Base-by-base conservation (phyloP, 2,113 vertebrate genomes). In the Sarotherodon lohbergeri region DNA sequence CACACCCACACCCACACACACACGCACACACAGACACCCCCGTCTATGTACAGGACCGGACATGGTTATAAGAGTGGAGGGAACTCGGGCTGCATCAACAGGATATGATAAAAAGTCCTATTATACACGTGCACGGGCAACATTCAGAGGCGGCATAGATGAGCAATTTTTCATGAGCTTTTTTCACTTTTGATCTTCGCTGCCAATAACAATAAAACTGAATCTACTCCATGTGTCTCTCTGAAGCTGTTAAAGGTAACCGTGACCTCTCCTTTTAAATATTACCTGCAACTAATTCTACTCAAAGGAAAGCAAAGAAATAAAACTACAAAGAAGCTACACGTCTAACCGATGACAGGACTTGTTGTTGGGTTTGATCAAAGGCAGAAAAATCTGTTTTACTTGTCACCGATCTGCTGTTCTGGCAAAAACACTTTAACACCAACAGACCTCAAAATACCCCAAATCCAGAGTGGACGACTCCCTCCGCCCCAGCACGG, bases 21-120 rank as follows among this genome's bases (percentile, higher is more conserved):
- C 39, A 36, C 22, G 16, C 39, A 24, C n/a, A 66, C 3, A 17
- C 48, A 27, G n/a, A 80, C 11, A 41, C 9, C 7, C 12, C 63
- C 4, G 68, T 83, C 54, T 9, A 4, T 73, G 61, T 13, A 16
- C n/a, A 84, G 76, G 71, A 24, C 79, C 68, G 87, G 89, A 92
- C 54, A 39, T 14, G 7, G 22, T 14, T 59, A 22, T 88, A 80
- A 46, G 50, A 56, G 68, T 6, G 27, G 24, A 68, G 84, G 86
- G 88, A 91, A 87, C 85, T 89, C 57, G 32, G 48, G 17, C 71
- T 78, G 2, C 3, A 89, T 94, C 90, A 95, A 93, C 93, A 94
- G 94, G 93, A 95, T 91, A 50, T 89, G 86, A 94, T 80, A 59
- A 68, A 83, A 89, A 86, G 85, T 89, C 89, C 86, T 88, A 34